These are phyloP conservation scores for Drosophila ercepeae DNA, from an alignment of 1,140 invertebrate species.

Conservation along the genomic window DNA sequence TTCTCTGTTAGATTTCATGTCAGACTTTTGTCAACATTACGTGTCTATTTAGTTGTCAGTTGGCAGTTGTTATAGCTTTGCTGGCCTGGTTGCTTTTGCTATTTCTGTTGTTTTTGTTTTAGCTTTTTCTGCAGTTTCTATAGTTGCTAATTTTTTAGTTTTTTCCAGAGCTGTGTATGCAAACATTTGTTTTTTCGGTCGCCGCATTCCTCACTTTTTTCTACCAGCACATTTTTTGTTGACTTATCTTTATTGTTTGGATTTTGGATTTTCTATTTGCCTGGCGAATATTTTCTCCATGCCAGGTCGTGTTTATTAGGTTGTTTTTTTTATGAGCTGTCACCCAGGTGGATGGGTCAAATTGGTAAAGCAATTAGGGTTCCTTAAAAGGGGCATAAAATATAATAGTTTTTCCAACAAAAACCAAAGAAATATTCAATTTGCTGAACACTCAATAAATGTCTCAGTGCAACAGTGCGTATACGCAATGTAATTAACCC, in stretches of 20 bases:
- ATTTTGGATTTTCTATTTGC: conserved; percentile 38
- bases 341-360: conserved; percentile 19
- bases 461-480: conserved; percentile 27
- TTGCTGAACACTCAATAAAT: conserved; percentile 18
- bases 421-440: too few relatives aligned
- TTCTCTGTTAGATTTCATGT: conserved; percentile 76
- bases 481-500: conserved; percentile 64
- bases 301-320: conserved; percentile 14
- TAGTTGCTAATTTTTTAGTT: conserved; percentile 31
- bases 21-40: conserved; percentile 81
- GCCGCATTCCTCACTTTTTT: conserved; percentile 48
- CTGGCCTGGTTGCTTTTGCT: conserved; percentile 26
- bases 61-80: conserved; percentile 63
- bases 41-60: conserved; percentile 81
- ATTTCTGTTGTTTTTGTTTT: conserved; percentile 36
- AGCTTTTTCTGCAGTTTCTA: conserved; percentile 13
- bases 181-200: conserved; percentile 62
- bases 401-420: too few relatives aligned
- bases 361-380: conserved; percentile 10
- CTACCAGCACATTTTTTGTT: conserved; percentile 18
- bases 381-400: not conserved
- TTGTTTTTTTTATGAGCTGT: conserved; percentile 1
- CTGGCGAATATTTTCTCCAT: conserved; percentile 35
- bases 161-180: conserved; percentile 44
- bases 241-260: conserved; percentile 20